Conservation (phyloP, 1,140 invertebrate species). For the Copidosoma floridanum region DNA sequence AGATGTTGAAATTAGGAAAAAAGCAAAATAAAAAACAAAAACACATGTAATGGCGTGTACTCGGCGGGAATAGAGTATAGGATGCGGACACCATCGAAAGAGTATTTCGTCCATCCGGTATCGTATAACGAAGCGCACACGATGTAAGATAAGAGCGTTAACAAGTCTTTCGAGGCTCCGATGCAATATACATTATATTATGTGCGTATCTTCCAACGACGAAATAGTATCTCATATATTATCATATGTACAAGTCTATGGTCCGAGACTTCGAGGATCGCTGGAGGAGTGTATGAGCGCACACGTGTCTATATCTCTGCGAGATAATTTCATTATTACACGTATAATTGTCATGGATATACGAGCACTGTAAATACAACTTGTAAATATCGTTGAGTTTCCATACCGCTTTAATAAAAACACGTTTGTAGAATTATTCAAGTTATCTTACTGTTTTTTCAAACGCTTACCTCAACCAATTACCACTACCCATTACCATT, state of each 20-base stretch:
- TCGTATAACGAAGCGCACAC: not conserved
- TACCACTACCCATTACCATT: constrained; percentile 8
- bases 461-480: too few relatives aligned
- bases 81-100: not conserved
- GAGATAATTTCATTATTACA: constrained; percentile 32
- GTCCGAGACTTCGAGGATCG: too few relatives aligned
- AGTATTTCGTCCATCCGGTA: constrained; percentile 2
- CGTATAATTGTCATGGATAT: constrained; percentile 26
- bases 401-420: constrained; percentile 60
- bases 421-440: constrained; percentile 58
- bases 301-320: too few relatives aligned
- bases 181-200: constrained; percentile 11
- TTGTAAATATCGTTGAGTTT: constrained; percentile 61
- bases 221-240: too few relatives aligned
- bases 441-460: constrained; percentile 28
- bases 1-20: not conserved
- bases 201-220: too few relatives aligned
- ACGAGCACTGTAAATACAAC: constrained; percentile 50
- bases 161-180: constrained; percentile 10
- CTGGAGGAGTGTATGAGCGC: too few relatives aligned
- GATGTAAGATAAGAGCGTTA: constrained; percentile 4
- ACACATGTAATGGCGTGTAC: not conserved
- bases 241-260: too few relatives aligned
- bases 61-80: not conserved
- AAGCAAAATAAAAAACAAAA: not conserved